A percentile compares a stretch with the other conserved stretches of the same genome.
These are phyloP conservation scores for Drosophila suzukii DNA, from an alignment of 1,140 invertebrate genomes.

Conservation along the genomic window DNA sequence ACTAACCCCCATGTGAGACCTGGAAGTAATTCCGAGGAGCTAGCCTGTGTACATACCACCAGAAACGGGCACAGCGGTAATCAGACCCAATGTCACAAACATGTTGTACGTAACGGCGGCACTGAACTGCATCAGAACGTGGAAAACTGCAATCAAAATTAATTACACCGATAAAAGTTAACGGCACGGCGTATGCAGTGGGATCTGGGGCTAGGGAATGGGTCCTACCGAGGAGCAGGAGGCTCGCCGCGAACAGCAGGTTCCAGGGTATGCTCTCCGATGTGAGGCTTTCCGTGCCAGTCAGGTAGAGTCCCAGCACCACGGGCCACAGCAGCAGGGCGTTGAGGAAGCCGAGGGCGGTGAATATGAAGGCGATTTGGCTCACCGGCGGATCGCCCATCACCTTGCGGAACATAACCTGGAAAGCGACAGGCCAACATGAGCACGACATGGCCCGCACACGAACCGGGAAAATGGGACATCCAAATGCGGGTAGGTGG, in stretches of 20 bases:
- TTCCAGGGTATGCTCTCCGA: constrained; percentile 93
- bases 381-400: constrained; percentile 95
- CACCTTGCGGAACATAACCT: constrained; percentile 96
- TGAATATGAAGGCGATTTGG: constrained; percentile 94
- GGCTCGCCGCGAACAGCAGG: constrained; percentile 90
- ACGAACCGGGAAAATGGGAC: constrained; percentile 13
- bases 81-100: constrained; percentile 95
- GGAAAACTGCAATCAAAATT: constrained; percentile 90
- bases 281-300: constrained; percentile 91
- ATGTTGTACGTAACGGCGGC: constrained; percentile 95
- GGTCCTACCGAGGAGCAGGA: constrained; percentile 89
- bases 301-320: constrained; percentile 92
- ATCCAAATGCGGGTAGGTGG: neutral
- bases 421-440: constrained; percentile 38
- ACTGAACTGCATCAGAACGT: constrained; percentile 95
- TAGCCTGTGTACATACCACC: constrained; percentile 88
- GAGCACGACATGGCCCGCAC: constrained; percentile 56
- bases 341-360: constrained; percentile 93
- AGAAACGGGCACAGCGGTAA: constrained; percentile 95
- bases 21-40: constrained; percentile 9
- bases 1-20: neutral
- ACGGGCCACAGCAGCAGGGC: constrained; percentile 94
- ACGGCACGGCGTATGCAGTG: constrained; percentile 26
- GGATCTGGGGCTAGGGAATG: neutral
- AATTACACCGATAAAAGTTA: constrained; percentile 68